Conservation (phyloP, 2,888 invertebrate species). For the Thecophora atra region DNA sequence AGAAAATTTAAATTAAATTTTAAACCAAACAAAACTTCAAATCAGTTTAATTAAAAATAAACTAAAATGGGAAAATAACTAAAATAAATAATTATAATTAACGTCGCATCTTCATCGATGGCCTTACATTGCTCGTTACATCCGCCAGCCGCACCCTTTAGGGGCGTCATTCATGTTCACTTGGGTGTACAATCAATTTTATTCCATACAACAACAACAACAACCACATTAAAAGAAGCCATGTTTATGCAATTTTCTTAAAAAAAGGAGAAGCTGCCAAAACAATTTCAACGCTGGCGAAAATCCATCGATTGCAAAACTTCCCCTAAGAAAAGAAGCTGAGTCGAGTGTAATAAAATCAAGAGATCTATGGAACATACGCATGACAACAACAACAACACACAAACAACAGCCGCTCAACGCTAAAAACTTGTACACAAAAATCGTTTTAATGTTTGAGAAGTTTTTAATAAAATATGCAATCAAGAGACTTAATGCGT, state of each 20-base stretch:
- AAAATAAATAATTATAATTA: too few species aligned
- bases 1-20: too few species aligned
- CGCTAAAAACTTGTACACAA: neutral
- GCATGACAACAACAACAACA: neutral
- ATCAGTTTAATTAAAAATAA: too few species aligned
- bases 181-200: conserved; percentile 50
- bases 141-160: too few species aligned
- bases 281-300: too few species aligned
- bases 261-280: conserved; percentile 6
- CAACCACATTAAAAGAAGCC: conserved; percentile 18
- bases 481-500: neutral
- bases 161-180: conserved; percentile 35
- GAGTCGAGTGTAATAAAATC: too few species aligned
- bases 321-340: too few species aligned
- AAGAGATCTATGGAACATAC: neutral
- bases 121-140: too few species aligned
- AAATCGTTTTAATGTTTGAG: conserved; percentile 42
- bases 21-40: too few species aligned
- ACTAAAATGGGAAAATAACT: too few species aligned
- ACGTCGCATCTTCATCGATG: too few species aligned
- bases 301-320: too few species aligned
- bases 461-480: conserved; percentile 6
- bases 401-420: neutral
- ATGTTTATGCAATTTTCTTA: conserved; percentile 18
- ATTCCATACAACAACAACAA: conserved; percentile 45